A percentile compares a stretch with the other conserved stretches of the same genome.
phyloP scores from a whole-genome alignment of 1,140 invertebrate genomes.

The Bombus impatiens region DNA sequence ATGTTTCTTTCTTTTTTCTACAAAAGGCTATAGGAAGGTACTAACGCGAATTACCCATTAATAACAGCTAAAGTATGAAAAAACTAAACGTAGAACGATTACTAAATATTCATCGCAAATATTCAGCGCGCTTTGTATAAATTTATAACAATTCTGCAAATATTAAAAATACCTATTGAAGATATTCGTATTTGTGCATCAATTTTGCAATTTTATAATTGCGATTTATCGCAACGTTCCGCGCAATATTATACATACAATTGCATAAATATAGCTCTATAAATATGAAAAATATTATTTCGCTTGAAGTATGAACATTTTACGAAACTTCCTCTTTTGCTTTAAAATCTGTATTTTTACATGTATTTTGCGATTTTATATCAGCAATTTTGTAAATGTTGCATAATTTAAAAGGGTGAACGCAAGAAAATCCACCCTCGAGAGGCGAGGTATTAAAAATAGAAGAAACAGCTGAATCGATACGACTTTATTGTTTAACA shows the following conservation, averaged over 20 bases:
- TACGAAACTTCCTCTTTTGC: too few relatives aligned
- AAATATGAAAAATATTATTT: not conserved
- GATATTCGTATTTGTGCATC: too few relatives aligned
- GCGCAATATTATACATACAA: too few relatives aligned
- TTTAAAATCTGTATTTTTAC: not conserved
- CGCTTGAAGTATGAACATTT: not conserved
- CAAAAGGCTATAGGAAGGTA: not conserved
- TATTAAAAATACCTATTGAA: too few relatives aligned
- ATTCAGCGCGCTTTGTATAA: too few relatives aligned
- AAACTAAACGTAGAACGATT: not conserved
- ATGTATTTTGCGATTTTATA: not conserved
- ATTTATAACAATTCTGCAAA: not conserved
- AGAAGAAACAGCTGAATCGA: slow-evolving; percentile 8
- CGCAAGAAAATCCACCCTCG: not conserved
- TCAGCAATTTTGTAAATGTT: too few relatives aligned
- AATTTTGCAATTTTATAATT: too few relatives aligned
- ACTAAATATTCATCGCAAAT: too few relatives aligned
- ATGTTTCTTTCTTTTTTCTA: not conserved
- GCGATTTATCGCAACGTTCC: too few relatives aligned
- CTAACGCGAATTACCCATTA: not conserved
- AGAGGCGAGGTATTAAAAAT: slow-evolving; percentile 6
- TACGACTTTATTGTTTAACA: slow-evolving; percentile 39
- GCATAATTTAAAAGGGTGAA: not conserved
- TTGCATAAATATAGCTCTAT: too few relatives aligned
- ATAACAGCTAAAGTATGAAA: not conserved